Evolutionary conservation across 2,888 invertebrate species (phyloP), one percentile per base, ranked within the genome.

Genomic region (Diarsia mendica): DNA sequence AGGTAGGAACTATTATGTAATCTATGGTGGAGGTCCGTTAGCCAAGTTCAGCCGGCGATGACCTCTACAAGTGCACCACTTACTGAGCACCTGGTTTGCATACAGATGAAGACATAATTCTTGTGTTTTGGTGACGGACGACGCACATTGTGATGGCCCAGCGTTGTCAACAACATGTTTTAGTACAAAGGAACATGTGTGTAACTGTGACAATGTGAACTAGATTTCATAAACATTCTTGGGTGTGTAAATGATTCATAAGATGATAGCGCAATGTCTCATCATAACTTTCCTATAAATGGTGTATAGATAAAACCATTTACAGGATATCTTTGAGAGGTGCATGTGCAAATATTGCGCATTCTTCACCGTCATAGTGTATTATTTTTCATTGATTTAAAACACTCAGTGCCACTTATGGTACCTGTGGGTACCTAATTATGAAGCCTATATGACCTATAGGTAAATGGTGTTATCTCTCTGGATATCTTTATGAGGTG

Each of bases 41-140:
- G 80, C 85, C 88, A 87, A 90, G 89, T 87, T 85, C 86, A 87
- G 63, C 84, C 80, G 79, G 53, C 84, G 80, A 85, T 67, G 87
- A 90, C 89, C 90, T 89, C 83, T 83, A 58, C 39, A 83, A 63
- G 48, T 86, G 74, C 76, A 71, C 77, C 64, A 77, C 60, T 78
- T 83, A 77, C 55, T 64, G 53, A 63, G 39, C 61, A 72, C 71
- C 74, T 70, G 73, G 72, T 77, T 69, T 79, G 89, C 82, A 88
- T 89, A 89, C 83, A 82, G 82, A 89, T 89, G 75, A 68, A 74
- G 72, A 60, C 46, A 68, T 72, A 44, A 75, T 49, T 67, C 51
- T 65, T 46, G 48, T 49, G 67, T 77, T 82, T 79, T 60, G 58
- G 77, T 77, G 63, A 74, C 75, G 44, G 75, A n/a, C 53, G 28